phyloP scores from a whole-genome alignment of 1,140 invertebrate species.

The Listronotus bonariensis region DNA sequence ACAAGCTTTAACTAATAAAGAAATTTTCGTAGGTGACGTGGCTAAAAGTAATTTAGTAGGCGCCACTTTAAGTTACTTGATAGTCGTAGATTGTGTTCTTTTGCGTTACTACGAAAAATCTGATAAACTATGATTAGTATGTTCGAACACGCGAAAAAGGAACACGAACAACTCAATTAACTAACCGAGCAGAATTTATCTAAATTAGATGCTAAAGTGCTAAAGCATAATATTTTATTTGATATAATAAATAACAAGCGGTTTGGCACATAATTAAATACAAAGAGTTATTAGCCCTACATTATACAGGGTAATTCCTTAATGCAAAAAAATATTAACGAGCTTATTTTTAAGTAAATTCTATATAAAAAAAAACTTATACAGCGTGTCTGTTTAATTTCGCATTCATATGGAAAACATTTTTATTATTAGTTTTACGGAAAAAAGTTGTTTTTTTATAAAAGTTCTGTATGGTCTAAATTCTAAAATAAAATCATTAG shows the following conservation, averaged over 20 bases:
- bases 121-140: conserved; percentile 26
- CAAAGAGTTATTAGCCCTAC: neutral
- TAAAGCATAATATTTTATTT: conserved; percentile 2
- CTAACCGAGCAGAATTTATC: neutral
- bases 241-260: too few species aligned
- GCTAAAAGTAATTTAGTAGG: conserved; percentile 33
- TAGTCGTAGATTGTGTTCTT: conserved; percentile 41
- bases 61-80: conserved; percentile 36
- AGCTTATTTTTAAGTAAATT: too few species aligned
- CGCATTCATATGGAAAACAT: too few species aligned
- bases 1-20: conserved; percentile 22
- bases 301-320: too few species aligned
- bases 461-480: too few species aligned
- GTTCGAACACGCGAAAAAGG: conserved; percentile 28
- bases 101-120: conserved; percentile 41
- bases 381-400: too few species aligned
- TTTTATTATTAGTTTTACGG: too few species aligned
- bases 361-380: too few species aligned
- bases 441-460: too few species aligned
- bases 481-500: too few species aligned
- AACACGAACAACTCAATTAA: conserved; percentile 18
- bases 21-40: conserved; percentile 32
- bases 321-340: too few species aligned
- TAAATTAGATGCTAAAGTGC: conserved; percentile 17
- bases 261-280: neutral